Conservation (phyloP, 2,113 vertebrate species). For the Menura novaehollandiae region DNA sequence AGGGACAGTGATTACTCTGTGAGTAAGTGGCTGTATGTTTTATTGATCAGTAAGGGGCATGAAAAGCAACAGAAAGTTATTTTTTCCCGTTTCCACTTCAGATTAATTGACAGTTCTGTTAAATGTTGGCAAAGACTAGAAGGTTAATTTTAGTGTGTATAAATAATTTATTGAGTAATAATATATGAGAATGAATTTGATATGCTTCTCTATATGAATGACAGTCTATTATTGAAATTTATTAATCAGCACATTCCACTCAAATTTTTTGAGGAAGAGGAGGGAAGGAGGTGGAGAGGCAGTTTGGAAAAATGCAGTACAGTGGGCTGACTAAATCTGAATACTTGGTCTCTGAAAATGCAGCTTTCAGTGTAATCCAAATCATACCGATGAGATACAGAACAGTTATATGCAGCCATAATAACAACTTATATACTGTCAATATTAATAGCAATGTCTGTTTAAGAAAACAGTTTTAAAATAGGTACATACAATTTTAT, state of each 20-base stretch:
- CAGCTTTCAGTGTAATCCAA: background rate
- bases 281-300: background rate
- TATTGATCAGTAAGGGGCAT: background rate
- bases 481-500: slow-evolving; percentile 26
- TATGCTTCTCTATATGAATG: background rate
- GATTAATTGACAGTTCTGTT: background rate
- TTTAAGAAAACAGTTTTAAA: slow-evolving; percentile 47
- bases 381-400: background rate
- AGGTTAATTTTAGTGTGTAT: slow-evolving; percentile 24
- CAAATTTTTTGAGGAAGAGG: slow-evolving; percentile 30
- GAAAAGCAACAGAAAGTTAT: background rate
- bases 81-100: background rate
- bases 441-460: slow-evolving; percentile 14
- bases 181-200: slow-evolving; percentile 29
- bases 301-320: background rate
- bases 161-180: slow-evolving; percentile 63
- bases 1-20: background rate
- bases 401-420: background rate
- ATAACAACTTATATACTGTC: background rate
- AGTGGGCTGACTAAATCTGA: slow-evolving; percentile 16
- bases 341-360: background rate
- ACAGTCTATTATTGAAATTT: background rate
- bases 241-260: slow-evolving; percentile 55
- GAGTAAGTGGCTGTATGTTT: background rate
- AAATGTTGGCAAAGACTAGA: slow-evolving; percentile 3